Conservation (phyloP, 2,113 vertebrate genomes). For the Eleginops maclovinus region DNA sequence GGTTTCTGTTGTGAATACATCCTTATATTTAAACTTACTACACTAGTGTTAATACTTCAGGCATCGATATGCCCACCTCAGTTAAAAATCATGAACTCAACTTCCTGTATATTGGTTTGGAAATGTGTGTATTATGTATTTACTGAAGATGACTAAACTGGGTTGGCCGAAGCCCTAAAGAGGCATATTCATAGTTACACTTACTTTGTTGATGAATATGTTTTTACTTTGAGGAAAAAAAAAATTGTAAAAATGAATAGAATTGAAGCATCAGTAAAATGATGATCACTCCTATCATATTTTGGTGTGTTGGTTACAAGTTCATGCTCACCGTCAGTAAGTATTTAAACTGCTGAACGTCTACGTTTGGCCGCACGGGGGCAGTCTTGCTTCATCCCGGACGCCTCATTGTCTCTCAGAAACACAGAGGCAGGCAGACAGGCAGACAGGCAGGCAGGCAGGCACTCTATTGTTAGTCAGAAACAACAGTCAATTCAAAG, state of each 20-base stretch:
- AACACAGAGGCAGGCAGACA: no score
- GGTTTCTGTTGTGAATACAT: no score
- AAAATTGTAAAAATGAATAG: neutral
- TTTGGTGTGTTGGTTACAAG: neutral
- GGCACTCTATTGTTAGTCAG: no score
- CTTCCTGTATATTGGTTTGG: no score
- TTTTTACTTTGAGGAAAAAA: no score
- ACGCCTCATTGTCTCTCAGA: neutral
- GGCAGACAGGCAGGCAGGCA: no score
- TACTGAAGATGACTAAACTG: neutral
- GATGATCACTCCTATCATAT: neutral
- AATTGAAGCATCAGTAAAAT: neutral
- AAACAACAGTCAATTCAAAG: no score
- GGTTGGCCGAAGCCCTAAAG: neutral
- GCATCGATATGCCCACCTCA: neutral
- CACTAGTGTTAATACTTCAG: no score
- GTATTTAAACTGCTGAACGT: neutral
- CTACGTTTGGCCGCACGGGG: slow-evolving; percentile 25
- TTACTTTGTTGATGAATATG: neutral
- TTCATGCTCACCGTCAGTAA: neutral
- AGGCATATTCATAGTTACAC: neutral
- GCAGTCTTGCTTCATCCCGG: slow-evolving; percentile 32
- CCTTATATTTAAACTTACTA: no score
- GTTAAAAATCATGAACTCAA: neutral
- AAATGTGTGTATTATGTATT: neutral